Conservation (phyloP, 2,888 invertebrate species). For the Chymomyza amoena region DNA sequence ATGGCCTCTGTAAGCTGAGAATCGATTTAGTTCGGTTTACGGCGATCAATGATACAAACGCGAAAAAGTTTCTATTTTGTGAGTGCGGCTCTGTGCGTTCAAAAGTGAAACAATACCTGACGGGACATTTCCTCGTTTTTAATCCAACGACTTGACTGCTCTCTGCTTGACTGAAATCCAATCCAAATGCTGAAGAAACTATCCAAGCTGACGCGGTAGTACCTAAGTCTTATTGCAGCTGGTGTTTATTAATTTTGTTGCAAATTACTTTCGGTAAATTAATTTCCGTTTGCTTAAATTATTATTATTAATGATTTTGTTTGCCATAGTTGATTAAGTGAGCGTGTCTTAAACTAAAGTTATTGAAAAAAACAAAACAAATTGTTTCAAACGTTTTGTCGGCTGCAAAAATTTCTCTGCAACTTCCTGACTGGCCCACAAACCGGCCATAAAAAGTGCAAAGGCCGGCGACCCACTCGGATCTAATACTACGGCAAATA, state of each 20-base stretch:
- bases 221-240: conserved; percentile 32
- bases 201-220: neutral
- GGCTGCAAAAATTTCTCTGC: conserved; percentile 40
- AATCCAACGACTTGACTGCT: neutral
- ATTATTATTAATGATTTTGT: conserved; percentile 38
- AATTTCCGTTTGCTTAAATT: conserved; percentile 43
- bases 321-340: conserved; percentile 51
- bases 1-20: conserved; percentile 76
- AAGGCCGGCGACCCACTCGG: neutral
- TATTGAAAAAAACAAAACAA: conserved; percentile 1
- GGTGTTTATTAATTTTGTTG: conserved; percentile 41
- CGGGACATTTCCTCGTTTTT: conserved; percentile 17
- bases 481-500: neutral
- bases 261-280: conserved; percentile 52
- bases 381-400: conserved; percentile 15
- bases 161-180: conserved; percentile 1
- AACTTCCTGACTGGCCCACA: conserved; percentile 45
- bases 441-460: neutral
- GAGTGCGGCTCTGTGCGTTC: conserved; percentile 22
- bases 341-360: conserved; percentile 44
- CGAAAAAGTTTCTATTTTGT: conserved; percentile 73
- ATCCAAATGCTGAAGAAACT: conserved; percentile 15
- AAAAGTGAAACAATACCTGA: conserved; percentile 33
- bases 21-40: conserved; percentile 78
- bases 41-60: conserved; percentile 78